Evolutionary conservation across 2,113 vertebrate species (phyloP), one percentile per base, ranked within the genome.

Genomic region (Nothocercus nigrocapillus): DNA sequence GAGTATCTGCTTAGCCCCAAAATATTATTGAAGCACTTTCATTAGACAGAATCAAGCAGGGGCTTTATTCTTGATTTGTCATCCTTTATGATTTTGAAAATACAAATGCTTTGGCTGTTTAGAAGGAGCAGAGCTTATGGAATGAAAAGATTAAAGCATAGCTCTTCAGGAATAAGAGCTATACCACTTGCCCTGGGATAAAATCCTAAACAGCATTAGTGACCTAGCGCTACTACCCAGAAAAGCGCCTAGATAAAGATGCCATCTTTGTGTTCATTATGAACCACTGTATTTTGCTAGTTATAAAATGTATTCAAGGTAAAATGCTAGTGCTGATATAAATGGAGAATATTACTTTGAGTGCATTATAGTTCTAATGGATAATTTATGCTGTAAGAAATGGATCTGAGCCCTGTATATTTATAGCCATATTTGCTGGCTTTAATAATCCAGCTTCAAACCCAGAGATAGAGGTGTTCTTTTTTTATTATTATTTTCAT

Each of bases 101-200:
- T 66, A 82, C 40, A 76, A 62, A 44, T 82, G 63, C 82, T 69
- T n/a, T 79, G 87, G 45, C 91, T 66, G 19, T 75, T 70, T 44
- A 11, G 70, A 62, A 90, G 64, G n/a, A 64, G 36, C n/a, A 40
- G 70, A 82, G 70, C 81, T 84, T 78, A 73, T 27, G 30, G 66
- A 92, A 75, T 45, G 58, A 73, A 79, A 91, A 89, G 86, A 95
- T 92, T 82, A 89, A 92, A 93, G 91, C 70, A 14, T 38, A 66
- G 84, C 49, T 61, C 77, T 89, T 87, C 22, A 73, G 81, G 24
- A 89, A 44, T 62, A 80, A 85, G 45, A 82, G 68, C 40, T 54
- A 49, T 32, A 79, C 87, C 77, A 80, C 68, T 85, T 97, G 85
- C 70, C 54, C 47, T 9, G 62, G 79, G 84, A 90, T 82, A 53